These are phyloP conservation scores for Drosophila erecta DNA, from an alignment of 1,140 invertebrate species.

Conservation along the genomic window DNA sequence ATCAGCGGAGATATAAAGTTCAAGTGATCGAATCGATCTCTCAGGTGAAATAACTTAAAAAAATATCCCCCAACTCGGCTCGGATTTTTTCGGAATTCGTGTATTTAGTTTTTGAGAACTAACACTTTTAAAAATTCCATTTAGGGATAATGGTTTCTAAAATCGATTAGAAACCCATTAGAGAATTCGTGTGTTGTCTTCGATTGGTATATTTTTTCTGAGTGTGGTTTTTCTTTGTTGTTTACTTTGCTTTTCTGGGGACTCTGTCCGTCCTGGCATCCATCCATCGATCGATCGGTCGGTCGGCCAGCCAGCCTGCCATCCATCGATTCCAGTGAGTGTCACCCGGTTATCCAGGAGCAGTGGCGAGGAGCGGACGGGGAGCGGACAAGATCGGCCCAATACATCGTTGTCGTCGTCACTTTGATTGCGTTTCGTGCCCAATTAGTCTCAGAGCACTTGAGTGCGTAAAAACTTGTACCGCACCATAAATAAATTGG, in stretches of 20 bases:
- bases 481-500: conserved; percentile 84
- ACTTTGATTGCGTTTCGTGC: conserved; percentile 83
- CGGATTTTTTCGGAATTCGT: too few relatives aligned
- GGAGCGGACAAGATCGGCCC: conserved; percentile 5
- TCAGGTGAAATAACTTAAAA: conserved; percentile 14
- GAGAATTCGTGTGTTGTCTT: background rate
- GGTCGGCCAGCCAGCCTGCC: conserved; percentile 11
- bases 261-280: conserved; percentile 23
- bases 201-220: conserved; percentile 5
- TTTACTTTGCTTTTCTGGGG: conserved; percentile 21
- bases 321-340: conserved; percentile 39
- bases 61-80: background rate
- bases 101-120: too few relatives aligned
- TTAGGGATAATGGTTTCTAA: too few relatives aligned
- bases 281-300: conserved; percentile 31
- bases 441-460: conserved; percentile 84
- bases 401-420: conserved; percentile 73
- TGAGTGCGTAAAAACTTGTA: conserved; percentile 84
- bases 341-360: conserved; percentile 37
- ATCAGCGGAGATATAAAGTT: conserved; percentile 77
- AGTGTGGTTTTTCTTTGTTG: conserved; percentile 3
- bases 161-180: too few relatives aligned
- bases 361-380: background rate
- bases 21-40: conserved; percentile 68
- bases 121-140: too few relatives aligned